Evolutionary conservation across 2,113 vertebrate species (phyloP), one percentile per base, ranked within the genome.

Genomic region (Anoura caudifer): DNA sequence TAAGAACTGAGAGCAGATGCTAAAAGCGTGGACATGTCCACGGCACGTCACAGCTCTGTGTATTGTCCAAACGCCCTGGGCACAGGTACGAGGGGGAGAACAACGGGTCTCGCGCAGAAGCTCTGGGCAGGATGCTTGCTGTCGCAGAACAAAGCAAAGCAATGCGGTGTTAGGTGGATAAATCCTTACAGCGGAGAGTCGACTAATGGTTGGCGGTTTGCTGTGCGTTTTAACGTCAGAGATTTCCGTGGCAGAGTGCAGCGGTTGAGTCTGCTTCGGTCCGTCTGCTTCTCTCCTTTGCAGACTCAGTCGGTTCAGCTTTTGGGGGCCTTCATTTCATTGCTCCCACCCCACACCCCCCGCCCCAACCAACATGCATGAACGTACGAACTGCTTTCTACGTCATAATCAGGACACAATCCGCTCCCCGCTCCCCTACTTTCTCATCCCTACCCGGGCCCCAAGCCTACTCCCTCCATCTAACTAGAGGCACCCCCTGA

Each of bases 291-390:
- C n/a, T 31, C 50, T 22, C 36, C 70, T 15, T 24, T 43, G 14
- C 43, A 24, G n/a, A 24, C 56, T n/a, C 47, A 17, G 3, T 50
- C 33, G 56, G 4, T 5, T 31, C 69, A 1, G 6, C 16, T 36
- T n/a, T 5, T 1, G 1, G 1, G 20, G 8, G 0, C 80, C 14
- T 7, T 26, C 7, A 5, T 65, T 10, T 67, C 36, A 43, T 75
- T 15, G n/a, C 7, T 41, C 22, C n/a, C 24, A 26, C 3, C 4
- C 31, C 10, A n/a, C n/a, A n/a, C 45, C 4, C 43, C 43, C 43
- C 4, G 13, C 17, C 15, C 20, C 3, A 14, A n/a, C 13, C 56
- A 65, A 14, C 7, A 10, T 1, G 4, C 4, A 16, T 54, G 4
- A 9, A 7, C 10, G 4, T 3, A 11, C 43, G 33, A 11, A 15